phyloP scores from a whole-genome alignment of 2,888 invertebrate genomes.

The Drosophila helvetica region DNA sequence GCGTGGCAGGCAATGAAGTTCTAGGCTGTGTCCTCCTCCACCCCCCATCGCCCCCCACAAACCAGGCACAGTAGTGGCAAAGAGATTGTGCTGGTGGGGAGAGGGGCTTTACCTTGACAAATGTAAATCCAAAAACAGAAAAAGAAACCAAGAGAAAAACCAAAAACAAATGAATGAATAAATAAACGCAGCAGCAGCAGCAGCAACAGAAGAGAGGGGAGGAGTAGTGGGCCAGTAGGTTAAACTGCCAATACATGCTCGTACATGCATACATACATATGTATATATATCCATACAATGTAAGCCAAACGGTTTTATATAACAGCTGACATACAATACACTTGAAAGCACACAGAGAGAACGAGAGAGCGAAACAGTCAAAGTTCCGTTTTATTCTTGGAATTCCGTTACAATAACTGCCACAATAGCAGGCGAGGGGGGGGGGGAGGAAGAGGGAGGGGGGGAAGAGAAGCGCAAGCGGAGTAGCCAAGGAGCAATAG shows the following conservation, averaged over 20 bases:
- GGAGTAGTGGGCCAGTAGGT: constrained; percentile 4
- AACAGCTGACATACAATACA: constrained; percentile 28
- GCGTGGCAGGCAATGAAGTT: constrained; percentile 33
- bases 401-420: constrained; percentile 56
- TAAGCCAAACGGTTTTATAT: constrained; percentile 61
- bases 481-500: neutral
- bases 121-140: constrained; percentile 54
- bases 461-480: neutral
- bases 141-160: neutral
- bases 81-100: neutral
- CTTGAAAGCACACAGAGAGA: constrained; percentile 11
- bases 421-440: constrained; percentile 6
- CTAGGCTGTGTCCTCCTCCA: constrained; percentile 12
- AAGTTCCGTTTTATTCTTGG: constrained; percentile 52
- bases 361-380: constrained; percentile 3
- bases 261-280: constrained; percentile 10
- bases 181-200: constrained; percentile 40
- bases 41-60: neutral
- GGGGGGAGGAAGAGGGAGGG: neutral
- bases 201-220: constrained; percentile 21
- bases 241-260: neutral
- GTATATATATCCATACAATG: neutral
- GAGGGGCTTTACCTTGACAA: constrained; percentile 67
- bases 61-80: neutral
- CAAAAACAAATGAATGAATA: constrained; percentile 22